These are phyloP conservation scores for Catalaphyllia jardinei DNA, from an alignment of 64 coral and sea anemone species.

Conservation along the genomic window DNA sequence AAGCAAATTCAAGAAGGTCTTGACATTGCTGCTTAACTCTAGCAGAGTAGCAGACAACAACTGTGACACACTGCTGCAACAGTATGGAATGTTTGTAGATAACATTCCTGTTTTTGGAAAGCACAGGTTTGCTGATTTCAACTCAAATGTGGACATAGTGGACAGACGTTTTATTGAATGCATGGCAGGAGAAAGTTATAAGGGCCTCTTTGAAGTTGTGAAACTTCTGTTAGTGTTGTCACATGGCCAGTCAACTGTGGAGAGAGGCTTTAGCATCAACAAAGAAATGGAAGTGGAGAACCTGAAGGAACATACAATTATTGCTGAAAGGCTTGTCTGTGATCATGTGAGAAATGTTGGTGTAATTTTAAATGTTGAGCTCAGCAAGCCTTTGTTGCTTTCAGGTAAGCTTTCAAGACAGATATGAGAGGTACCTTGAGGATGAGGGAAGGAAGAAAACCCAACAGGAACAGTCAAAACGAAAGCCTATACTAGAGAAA, in stretches of 20 bases:
- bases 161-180: constrained; percentile 55
- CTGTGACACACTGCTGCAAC: constrained; percentile 58
- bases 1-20: constrained; percentile 57
- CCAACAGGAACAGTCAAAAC: constrained; percentile 30
- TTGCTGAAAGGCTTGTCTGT: too few relatives aligned
- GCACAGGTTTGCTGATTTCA: constrained; percentile 45
- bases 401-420: constrained; percentile 51
- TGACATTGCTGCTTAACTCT: constrained; percentile 49
- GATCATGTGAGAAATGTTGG: too few relatives aligned
- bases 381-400: constrained; percentile 15
- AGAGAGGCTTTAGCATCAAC: constrained; percentile 63
- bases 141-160: constrained; percentile 51
- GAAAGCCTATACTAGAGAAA: constrained; percentile 42
- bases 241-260: constrained; percentile 50
- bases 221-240: constrained; percentile 63
- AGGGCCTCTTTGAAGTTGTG: constrained; percentile 48
- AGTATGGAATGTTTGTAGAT: constrained; percentile 60
- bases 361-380: too few relatives aligned
- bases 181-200: constrained; percentile 50
- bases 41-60: constrained; percentile 58
- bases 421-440: constrained; percentile 48
- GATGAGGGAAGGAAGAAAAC: constrained; percentile 39
- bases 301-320: constrained; percentile 1
- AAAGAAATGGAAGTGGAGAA: constrained; percentile 75
- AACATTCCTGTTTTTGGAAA: constrained; percentile 69